A percentile compares a stretch with the other conserved stretches of the same genome.
phyloP scores from a whole-genome alignment of 2,113 vertebrate genomes.

The Dendropsophus ebraccatus region DNA sequence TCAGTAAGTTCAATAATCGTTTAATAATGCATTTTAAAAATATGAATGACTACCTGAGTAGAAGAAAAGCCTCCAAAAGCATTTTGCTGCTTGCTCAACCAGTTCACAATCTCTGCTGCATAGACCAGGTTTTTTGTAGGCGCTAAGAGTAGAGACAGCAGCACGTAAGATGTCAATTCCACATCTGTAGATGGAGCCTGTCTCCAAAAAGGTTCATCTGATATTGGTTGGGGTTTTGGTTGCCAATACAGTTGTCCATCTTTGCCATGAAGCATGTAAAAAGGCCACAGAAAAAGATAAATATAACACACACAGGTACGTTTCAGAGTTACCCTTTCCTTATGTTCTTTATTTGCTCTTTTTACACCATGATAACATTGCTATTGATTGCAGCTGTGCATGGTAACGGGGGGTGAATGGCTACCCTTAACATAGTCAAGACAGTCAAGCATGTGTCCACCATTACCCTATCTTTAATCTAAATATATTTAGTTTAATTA shows the following conservation, averaged over 20 bases:
- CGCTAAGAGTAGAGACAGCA: conserved; percentile 75
- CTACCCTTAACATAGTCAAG: no score
- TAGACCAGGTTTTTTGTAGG: conserved; percentile 68
- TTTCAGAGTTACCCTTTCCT: not conserved
- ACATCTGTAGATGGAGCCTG: conserved; percentile 69
- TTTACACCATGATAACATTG: no score
- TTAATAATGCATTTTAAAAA: not conserved
- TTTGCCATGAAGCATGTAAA: conserved; percentile 12
- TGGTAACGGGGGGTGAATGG: no score
- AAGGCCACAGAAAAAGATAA: not conserved
- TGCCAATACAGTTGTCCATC: conserved; percentile 67
- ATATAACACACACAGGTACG: not conserved
- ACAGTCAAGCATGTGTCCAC: no score
- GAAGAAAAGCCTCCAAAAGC: conserved; percentile 85
- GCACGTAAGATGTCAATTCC: conserved; percentile 78
- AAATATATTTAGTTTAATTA: no score
- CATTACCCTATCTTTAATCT: no score
- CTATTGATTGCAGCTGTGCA: no score
- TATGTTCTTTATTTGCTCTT: no score
- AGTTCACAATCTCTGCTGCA: conserved; percentile 73
- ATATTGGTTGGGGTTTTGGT: conserved; percentile 22
- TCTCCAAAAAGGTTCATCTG: conserved; percentile 27
- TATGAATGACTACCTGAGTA: conserved; percentile 78
- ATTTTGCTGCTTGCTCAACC: conserved; percentile 84
- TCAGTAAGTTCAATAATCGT: no score